Percentiles rank a stretch among this genome's conserved stretches.
Evolutionary conservation across 2,113 vertebrate genomes (phyloP).

Genomic region (Delphinapterus leucas): DNA sequence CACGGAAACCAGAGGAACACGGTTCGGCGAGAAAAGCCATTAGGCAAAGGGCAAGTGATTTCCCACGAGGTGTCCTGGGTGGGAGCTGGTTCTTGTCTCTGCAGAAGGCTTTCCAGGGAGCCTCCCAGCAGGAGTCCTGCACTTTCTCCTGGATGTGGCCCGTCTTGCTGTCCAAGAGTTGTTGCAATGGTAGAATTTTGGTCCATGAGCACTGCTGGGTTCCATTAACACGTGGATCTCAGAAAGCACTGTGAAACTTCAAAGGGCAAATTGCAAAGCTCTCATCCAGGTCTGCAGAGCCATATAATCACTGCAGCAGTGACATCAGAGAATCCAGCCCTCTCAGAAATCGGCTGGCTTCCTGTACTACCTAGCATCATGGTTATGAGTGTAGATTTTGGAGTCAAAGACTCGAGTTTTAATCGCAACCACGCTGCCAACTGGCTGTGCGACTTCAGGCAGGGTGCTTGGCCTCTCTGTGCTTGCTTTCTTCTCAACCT

Average conservation of each 20-base stretch:
- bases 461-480: background rate
- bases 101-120: conserved; percentile 8
- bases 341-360: background rate
- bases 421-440: background rate
- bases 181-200: background rate
- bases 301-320: background rate
- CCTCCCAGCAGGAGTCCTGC: background rate
- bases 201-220: background rate
- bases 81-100: background rate
- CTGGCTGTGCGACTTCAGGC: background rate
- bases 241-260: background rate
- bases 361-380: background rate
- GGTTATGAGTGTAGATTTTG: background rate
- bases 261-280: conserved; percentile 9
- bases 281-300: background rate
- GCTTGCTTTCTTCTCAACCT: background rate
- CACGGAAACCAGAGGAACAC: background rate
- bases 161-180: background rate
- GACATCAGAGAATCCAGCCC: background rate
- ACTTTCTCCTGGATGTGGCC: background rate
- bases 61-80: background rate
- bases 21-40: background rate
- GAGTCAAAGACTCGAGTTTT: background rate
- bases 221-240: background rate
- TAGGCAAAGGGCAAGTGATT: background rate